Base-by-base conservation (phyloP, 2,113 vertebrate species). In the Urocitellus parryii region DNA sequence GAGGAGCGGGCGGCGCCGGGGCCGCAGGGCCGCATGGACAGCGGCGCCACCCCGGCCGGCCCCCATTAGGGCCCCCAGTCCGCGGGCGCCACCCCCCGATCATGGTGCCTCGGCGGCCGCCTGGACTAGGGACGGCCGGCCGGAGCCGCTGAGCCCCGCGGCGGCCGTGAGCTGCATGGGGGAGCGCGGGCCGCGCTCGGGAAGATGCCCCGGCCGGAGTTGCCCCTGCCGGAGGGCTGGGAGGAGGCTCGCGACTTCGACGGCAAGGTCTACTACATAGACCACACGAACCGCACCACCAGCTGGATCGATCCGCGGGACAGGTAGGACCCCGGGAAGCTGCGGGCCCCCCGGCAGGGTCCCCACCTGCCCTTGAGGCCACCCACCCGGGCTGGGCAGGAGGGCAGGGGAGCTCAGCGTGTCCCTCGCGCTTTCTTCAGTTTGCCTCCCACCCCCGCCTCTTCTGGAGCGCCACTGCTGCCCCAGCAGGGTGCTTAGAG, bases 231-330 rank as follows among this genome's bases (percentile, higher is more conserved):
- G 93, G 99, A 99, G 98, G 99, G 99, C 98, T 99, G 99, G 99
- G 99, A 99, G 98, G 99, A 99, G 98, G 99, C 99, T 98, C 99
- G 98, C 97, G 99, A 99, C 99, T 99, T 99, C 98, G 99, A 99
- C 98, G 99, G 99, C 94, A 99, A 99, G 98, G 98, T 99, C 96
- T 99, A 99, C 77, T 99, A 99, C 98, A 99, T 99, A 97, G 99
- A 99, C 97, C 99, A 99, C 98, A 98, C 99, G 96, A 99, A 98
- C 98, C 99, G 99, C 88, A 98, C 98, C 97, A 99, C 99, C 96
- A 99, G 99, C 98, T 99, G 99, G 99, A 99, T 99, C 96, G 99
- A 99, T 98, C 99, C 99, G 81, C 98, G 99, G 97, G 99, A 99
- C 99, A 99, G 99, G 99, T 99, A 98, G 90, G 98, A 83, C 39